Percentiles rank a stretch among this genome's conserved stretches.
Evolutionary conservation across 2,113 vertebrate species (phyloP).

Genomic region (Pavo muticus): DNA sequence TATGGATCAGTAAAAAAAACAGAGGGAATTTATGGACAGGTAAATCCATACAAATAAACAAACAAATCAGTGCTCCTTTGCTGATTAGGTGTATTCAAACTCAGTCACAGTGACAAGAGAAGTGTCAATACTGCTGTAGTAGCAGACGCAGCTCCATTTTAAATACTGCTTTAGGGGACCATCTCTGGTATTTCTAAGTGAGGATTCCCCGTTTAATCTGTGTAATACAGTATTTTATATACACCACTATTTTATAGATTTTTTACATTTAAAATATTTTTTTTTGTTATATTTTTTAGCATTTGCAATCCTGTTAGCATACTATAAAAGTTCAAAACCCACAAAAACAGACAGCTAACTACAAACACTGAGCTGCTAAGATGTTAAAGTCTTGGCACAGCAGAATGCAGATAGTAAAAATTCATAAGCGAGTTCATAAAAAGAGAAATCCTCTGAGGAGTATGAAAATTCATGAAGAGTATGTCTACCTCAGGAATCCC

Average conservation of each 20-base stretch:
- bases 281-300: background rate
- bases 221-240: background rate
- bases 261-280: background rate
- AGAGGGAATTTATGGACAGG: background rate
- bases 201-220: background rate
- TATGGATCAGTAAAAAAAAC: conserved; percentile 8
- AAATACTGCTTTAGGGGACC: background rate
- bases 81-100: conserved; percentile 37
- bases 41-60: background rate
- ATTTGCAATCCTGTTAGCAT: background rate
- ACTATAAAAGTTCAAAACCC: background rate
- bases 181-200: rapidly evolving
- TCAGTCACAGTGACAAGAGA: background rate
- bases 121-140: conserved; percentile 2
- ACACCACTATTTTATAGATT: background rate
- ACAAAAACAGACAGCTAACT: background rate
- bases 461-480: background rate
- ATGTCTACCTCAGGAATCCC: background rate
- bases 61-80: background rate
- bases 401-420: background rate
- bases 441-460: background rate
- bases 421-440: background rate
- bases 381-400: background rate
- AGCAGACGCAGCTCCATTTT: background rate
- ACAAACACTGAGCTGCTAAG: rapidly evolving